Evolutionary conservation across 1,140 invertebrate species (phyloP), one percentile per base, ranked within the genome.

Genomic region (Monomorium pharaonis): DNA sequence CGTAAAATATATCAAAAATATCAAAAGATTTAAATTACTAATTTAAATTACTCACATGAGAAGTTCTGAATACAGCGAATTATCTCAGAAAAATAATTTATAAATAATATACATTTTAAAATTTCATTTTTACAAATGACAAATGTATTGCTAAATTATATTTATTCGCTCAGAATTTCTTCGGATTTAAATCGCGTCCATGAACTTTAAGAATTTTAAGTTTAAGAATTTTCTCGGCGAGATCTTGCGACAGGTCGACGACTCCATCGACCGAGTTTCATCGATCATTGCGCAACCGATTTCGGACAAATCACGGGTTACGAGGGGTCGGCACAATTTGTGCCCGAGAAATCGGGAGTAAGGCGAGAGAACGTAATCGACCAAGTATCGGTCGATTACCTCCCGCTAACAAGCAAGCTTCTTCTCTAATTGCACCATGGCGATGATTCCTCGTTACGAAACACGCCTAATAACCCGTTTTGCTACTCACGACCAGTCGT

Each of bases 401-500:
- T 83, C 6, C 12, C 58, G 67, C 10, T 88, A 90, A 90, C 88
- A 78, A 90, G 77, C 70, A 24, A n/a, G 18, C 54, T 58, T 51
- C 72, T 74, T 72, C 47, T 42, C 63, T 89, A 90, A 90, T 89
- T 88, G 80, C 51, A 81, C 58, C 74, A 70, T 62, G 65, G 85
- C 88, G 44, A 89, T 74, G 76, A 89, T 89, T 83, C 70, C 77
- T 77, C 76, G 83, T 90, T 90, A 69, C 72, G 83, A 90, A 90
- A 90, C 77, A 60, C n/a, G 47, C 62, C 72, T 88, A 88, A 90
- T 88, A 89, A 90, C 88, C 77, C 47, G 83, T 75, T 85, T 72
- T n/a, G 86, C 47, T 9, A 67, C 51, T 83, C 88, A 90, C 89
- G 89, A 89, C 58, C 16, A 47, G 51, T 89, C 88, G 86, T 89